Percentiles rank a stretch among this genome's conserved stretches.
phyloP scores from a whole-genome alignment of 2,888 invertebrate species.

The Allophyes oxyacanthae region DNA sequence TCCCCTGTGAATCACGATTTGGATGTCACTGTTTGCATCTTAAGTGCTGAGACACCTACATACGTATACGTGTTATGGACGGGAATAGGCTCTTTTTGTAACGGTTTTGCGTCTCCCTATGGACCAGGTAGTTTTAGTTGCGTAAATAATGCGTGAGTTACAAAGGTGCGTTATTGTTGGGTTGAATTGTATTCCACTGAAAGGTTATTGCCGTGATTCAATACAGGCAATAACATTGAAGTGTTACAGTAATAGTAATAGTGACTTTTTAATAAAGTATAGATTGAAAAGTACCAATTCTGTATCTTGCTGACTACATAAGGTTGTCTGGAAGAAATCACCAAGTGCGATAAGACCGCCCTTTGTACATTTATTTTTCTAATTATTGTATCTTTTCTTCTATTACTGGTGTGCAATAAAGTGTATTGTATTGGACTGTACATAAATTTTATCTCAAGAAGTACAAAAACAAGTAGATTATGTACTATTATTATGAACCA shows the following conservation, averaged over 20 bases:
- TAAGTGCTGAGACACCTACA: slow-evolving; percentile 68
- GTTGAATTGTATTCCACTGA: slow-evolving; percentile 19
- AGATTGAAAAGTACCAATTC: too few relatives aligned
- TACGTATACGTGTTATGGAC: slow-evolving; percentile 40
- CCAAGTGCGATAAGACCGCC: too few relatives aligned
- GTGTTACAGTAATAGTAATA: background rate
- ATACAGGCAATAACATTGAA: slow-evolving; percentile 13
- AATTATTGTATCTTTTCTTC: too few relatives aligned
- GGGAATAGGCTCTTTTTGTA: slow-evolving; percentile 41
- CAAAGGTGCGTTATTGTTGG: slow-evolving; percentile 33
- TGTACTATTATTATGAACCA: too few relatives aligned
- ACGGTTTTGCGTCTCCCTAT: slow-evolving; percentile 34
- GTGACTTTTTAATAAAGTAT: too few relatives aligned
- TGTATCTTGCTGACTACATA: too few relatives aligned
- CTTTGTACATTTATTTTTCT: too few relatives aligned
- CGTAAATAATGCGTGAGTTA: slow-evolving; percentile 37
- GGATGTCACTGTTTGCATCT: slow-evolving; percentile 81
- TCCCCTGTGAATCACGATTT: slow-evolving; percentile 73
- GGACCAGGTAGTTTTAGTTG: slow-evolving; percentile 31
- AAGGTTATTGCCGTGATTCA: slow-evolving; percentile 22
- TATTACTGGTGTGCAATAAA: too few relatives aligned
- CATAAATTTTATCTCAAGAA: too few relatives aligned
- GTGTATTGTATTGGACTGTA: too few relatives aligned
- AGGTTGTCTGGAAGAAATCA: too few relatives aligned
- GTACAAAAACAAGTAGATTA: too few relatives aligned